Conservation (phyloP, 2,888 invertebrate species). For the Apodemia zela region DNA sequence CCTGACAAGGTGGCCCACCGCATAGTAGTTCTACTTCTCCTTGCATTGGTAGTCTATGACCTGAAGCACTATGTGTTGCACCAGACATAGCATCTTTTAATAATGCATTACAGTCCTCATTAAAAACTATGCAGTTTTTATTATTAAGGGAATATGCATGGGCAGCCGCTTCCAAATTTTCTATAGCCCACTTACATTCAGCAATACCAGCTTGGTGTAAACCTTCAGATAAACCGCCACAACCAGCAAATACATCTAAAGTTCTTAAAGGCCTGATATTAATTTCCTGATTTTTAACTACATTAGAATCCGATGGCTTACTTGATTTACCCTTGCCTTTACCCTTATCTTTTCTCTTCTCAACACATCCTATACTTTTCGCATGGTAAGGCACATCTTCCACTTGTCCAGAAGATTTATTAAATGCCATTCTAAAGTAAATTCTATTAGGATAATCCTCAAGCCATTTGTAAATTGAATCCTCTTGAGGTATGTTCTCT, state of each 20-base stretch:
- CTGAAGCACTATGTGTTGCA: slow-evolving; percentile 65
- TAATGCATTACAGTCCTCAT: slow-evolving; percentile 90
- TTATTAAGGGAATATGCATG: slow-evolving; percentile 89
- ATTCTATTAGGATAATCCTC: slow-evolving; percentile 84
- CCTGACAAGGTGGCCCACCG: slow-evolving; percentile 94
- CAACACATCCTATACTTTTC: slow-evolving; percentile 77
- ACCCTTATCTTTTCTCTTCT: slow-evolving; percentile 83
- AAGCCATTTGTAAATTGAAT: slow-evolving; percentile 80
- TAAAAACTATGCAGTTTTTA: slow-evolving; percentile 85
- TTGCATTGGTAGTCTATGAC: slow-evolving; percentile 83
- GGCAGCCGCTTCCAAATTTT: slow-evolving; percentile 88
- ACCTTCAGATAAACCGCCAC: slow-evolving; percentile 90
- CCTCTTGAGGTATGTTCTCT: slow-evolving; percentile 78
- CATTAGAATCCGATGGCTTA: slow-evolving; percentile 44
- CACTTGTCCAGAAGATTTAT: slow-evolving; percentile 75
- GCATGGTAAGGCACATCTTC: slow-evolving; percentile 83
- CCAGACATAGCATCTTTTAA: slow-evolving; percentile 85
- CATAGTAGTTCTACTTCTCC: slow-evolving; percentile 92
- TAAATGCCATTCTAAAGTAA: slow-evolving; percentile 86
- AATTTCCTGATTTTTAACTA: slow-evolving; percentile 42
- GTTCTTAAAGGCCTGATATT: slow-evolving; percentile 79
- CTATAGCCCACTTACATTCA: slow-evolving; percentile 90
- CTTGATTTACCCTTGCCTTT: slow-evolving; percentile 84
- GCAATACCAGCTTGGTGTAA: slow-evolving; percentile 85
- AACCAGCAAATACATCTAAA: slow-evolving; percentile 92